These are phyloP conservation scores for Hemichromis elongatus DNA, from an alignment of 2,113 vertebrate genomes.

Conservation along the genomic window DNA sequence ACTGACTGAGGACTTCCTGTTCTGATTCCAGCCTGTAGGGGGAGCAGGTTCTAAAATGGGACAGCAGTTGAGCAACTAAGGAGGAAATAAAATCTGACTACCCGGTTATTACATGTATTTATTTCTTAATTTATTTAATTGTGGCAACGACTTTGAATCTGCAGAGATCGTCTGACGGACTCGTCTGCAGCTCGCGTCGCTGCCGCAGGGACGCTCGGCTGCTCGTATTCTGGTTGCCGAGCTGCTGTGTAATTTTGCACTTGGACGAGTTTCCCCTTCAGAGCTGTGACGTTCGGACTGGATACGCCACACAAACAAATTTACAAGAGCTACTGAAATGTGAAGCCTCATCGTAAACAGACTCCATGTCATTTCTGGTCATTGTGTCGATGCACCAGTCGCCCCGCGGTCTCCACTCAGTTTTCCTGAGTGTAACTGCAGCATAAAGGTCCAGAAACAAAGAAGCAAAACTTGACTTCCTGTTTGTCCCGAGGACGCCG, in stretches of 20 bases:
- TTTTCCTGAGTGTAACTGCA: neutral
- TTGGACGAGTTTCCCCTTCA: neutral
- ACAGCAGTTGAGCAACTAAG: neutral
- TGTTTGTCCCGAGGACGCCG: neutral
- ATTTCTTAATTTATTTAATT: neutral
- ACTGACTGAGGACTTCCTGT: neutral
- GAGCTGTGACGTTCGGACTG: neutral
- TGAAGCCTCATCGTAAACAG: neutral
- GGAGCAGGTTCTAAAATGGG: neutral
- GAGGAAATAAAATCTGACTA: neutral
- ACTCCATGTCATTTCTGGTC: neutral
- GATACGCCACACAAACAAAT: neutral
- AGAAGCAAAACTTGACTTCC: neutral
- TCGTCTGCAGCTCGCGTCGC: neutral
- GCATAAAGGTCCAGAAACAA: neutral
- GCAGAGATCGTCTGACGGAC: neutral
- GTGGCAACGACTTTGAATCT: no score
- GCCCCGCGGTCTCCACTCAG: neutral
- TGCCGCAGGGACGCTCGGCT: neutral
- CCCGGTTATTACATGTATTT: neutral
- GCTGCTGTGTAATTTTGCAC: neutral
- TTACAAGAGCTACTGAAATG: no score
- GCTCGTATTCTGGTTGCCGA: accelerated
- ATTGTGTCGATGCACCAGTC: no score
- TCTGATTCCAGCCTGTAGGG: neutral